A percentile compares a stretch with the other conserved stretches of the same genome.
Conservation (phyloP, 1,140 invertebrate species). For the Atta colombica region DNA sequence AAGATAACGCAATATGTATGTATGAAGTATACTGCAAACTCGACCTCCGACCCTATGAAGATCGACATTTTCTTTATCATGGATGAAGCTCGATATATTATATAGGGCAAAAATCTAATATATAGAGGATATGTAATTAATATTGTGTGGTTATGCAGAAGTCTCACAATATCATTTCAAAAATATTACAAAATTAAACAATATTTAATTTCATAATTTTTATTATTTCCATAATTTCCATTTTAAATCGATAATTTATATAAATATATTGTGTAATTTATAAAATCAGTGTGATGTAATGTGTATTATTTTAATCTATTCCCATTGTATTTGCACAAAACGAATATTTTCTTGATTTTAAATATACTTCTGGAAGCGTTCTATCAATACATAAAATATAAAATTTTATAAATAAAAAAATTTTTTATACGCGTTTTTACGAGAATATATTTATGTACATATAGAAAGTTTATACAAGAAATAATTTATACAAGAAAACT, state of each 20-base stretch:
- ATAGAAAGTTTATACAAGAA: constrained; percentile 7
- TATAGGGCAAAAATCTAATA: constrained; percentile 24
- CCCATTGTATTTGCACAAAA: not conserved
- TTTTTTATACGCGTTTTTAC: not conserved
- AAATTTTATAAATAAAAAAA: not conserved
- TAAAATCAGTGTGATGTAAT: not conserved
- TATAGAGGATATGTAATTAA: not conserved
- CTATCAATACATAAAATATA: not conserved
- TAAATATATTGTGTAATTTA: not conserved
- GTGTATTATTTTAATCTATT: not conserved
- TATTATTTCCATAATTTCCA: not conserved
- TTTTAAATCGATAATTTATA: not conserved
- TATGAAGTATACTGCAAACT: not conserved
- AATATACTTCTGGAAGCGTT: not conserved
- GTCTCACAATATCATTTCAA: not conserved
- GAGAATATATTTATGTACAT: not conserved
- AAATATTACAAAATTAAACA: not conserved
- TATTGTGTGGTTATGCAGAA: not conserved
- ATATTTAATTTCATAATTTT: constrained; percentile 4
- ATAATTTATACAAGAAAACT: not conserved
- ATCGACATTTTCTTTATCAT: constrained; percentile 55
- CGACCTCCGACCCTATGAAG: constrained; percentile 32
- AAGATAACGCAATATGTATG: constrained; percentile 26
- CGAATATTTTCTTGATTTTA: constrained; percentile 7
- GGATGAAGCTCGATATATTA: not conserved